A percentile compares a stretch with the other conserved stretches of the same genome.
These are phyloP conservation scores for Melopsittacus undulatus DNA, from an alignment of 2,797 vertebrate species.

Conservation along the genomic window DNA sequence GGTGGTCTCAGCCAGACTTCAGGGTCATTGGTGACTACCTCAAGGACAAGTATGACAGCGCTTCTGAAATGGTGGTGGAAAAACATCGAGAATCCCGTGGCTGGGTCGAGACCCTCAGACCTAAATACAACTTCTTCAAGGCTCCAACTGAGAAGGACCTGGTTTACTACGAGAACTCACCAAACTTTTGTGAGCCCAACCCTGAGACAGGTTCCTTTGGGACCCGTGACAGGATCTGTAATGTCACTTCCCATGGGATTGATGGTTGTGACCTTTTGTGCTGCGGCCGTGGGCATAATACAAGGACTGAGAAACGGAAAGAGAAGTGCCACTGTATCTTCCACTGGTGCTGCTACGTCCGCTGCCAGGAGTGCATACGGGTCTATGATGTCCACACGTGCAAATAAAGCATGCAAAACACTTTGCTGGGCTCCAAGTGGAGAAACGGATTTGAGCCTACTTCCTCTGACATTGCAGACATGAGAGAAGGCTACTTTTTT, in stretches of 20 bases:
- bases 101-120: slow-evolving; percentile 96
- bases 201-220: slow-evolving; percentile 95
- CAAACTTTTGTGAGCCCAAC: slow-evolving; percentile 97
- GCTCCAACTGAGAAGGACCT: slow-evolving; percentile 93
- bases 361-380: slow-evolving; percentile 94
- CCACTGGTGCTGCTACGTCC: slow-evolving; percentile 99
- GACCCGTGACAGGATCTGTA: slow-evolving; percentile 92
- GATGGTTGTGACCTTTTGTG: slow-evolving; percentile 97
- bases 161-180: slow-evolving; percentile 95
- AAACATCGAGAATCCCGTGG: slow-evolving; percentile 96
- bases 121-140: slow-evolving; percentile 96
- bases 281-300: slow-evolving; percentile 96
- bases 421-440: neutral
- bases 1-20: slow-evolving; percentile 98
- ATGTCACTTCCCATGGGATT: slow-evolving; percentile 94
- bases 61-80: slow-evolving; percentile 98
- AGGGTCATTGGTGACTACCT: slow-evolving; percentile 94
- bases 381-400: slow-evolving; percentile 97
- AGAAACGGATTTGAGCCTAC: slow-evolving; percentile 47
- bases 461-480: slow-evolving; percentile 50
- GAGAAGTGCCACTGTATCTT: slow-evolving; percentile 98
- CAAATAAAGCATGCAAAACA: slow-evolving; percentile 80
- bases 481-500: slow-evolving; percentile 53
- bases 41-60: slow-evolving; percentile 99
- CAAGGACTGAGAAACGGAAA: slow-evolving; percentile 90